phyloP scores from a whole-genome alignment of 2,797 vertebrate genomes.

The Gadopsis bispinosus region DNA sequence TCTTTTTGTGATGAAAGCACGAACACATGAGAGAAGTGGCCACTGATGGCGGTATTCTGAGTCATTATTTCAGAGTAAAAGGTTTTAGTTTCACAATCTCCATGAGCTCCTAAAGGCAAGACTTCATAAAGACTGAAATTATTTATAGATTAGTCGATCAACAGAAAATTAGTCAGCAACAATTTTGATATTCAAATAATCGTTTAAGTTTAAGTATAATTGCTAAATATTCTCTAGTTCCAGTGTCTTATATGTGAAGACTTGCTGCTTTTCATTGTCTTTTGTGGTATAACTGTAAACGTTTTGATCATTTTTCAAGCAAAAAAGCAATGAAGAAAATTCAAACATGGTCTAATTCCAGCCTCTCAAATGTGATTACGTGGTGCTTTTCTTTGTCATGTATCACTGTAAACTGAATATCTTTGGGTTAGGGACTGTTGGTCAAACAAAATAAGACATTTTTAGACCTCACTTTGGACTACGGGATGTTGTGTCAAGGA shows the following conservation, averaged over 20 bases:
- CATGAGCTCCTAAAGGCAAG: background rate
- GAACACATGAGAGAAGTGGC: background rate
- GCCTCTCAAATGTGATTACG: background rate
- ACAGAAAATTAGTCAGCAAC: background rate
- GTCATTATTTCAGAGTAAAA: background rate
- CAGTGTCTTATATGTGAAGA: background rate
- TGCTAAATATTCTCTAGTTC: background rate
- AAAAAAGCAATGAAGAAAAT: background rate
- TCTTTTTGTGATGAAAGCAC: constrained; percentile 21
- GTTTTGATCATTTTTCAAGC: background rate
- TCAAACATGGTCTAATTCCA: background rate
- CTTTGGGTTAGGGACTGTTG: background rate
- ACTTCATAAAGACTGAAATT: background rate
- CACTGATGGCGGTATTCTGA: constrained; percentile 14
- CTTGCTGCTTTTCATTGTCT: background rate
- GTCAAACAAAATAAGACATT: background rate
- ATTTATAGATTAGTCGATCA: fast-evolving
- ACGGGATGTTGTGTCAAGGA: no score
- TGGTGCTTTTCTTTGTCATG: background rate
- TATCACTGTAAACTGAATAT: background rate
- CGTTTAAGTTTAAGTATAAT: background rate
- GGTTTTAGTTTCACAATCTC: background rate
- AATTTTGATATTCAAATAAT: background rate
- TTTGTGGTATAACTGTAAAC: background rate
- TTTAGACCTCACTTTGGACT: background rate